Evolutionary conservation across 2,888 invertebrate genomes (phyloP).

Genomic region (Salpingus planirostris): DNA sequence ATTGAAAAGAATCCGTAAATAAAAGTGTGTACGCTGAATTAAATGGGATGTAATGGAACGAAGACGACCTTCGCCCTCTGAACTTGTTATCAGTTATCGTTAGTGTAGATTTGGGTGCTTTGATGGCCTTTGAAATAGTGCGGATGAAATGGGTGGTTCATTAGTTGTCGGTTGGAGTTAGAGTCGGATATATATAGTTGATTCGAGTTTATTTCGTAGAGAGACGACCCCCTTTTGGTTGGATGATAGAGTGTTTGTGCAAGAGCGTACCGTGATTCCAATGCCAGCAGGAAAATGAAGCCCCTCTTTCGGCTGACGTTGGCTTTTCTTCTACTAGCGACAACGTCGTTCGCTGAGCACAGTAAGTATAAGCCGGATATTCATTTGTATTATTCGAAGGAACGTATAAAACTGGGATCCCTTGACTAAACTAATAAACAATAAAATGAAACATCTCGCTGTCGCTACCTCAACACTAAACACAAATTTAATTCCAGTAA

Average conservation of each 20-base stretch:
- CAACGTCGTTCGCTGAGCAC: conserved; percentile 18
- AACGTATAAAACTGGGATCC: conserved; percentile 15
- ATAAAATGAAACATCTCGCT: conserved; percentile 21
- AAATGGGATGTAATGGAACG: neutral
- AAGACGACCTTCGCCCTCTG: conserved; percentile 21
- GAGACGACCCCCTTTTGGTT: neutral
- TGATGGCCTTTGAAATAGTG: conserved; percentile 26
- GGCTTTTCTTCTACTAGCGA: conserved; percentile 16
- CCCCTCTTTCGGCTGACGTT: conserved; percentile 17
- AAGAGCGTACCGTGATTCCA: conserved; percentile 12
- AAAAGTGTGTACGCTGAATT: no score
- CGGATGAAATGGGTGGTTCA: conserved; percentile 15
- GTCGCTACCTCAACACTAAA: conserved; percentile 18
- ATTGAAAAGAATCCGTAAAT: no score
- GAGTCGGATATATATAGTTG: conserved; percentile 5
- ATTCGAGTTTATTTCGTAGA: conserved; percentile 3
- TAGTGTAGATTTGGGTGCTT: conserved; percentile 19
- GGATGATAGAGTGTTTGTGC: conserved; percentile 10
- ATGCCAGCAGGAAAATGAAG: conserved; percentile 19
- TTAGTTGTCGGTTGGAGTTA: conserved; percentile 7
- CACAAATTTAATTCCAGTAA: conserved; percentile 20
- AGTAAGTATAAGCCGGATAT: conserved; percentile 20
- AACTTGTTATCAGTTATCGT: conserved; percentile 24
- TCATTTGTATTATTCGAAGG: conserved; percentile 17
- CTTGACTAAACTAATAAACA: conserved; percentile 20